Evolutionary conservation across 2,113 vertebrate species (phyloP), one percentile per base, ranked within the genome.

Genomic region (Gobio gobio): DNA sequence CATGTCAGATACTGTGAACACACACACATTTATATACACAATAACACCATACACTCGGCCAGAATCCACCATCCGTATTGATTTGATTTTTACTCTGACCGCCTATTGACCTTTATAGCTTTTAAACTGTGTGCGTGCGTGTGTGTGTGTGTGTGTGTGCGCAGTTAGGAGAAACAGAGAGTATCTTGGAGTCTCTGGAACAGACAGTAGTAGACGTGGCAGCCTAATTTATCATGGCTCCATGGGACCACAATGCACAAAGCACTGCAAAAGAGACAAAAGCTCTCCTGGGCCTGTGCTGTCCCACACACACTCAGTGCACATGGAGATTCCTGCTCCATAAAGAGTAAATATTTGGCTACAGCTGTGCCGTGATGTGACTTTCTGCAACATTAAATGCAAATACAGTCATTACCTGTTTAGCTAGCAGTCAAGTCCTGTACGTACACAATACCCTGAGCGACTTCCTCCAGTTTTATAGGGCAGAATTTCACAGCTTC

Each of bases 161-260:
- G 36, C n/a, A 22, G 2, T 29, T 26, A 29, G 6, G 36, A 33
- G 82, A 73, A 47, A 36, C 63, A 24, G 49, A 33, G 83, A 47
- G 36, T 26, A 49, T 85, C 51, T 63, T 82, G 43, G 64, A 82
- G 78, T 79, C 61, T 85, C 13, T 70, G 61, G 61, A 85, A 66
- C 77, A 74, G 77, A 63, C 77, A 80, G 84, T 74, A 24, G 78
- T 82, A 49, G 70, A 66, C 43, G 82, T 75, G 59, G 85, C 63
- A 82, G 78, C 22, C 58, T 86, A 86, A 86, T 86, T 86, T 66
- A 86, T 82, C 78, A 86, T 26, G 33, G 61, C 70, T 76, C 47
- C 58, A 43, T 18, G 63, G 68, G 78, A 66, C 70, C 43, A 40
- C 45, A 59, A 29, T 36, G 78, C 58, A 81, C 70, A 81, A 86